Percentiles rank a stretch among this genome's conserved stretches.
Conservation (phyloP, 2,113 vertebrate genomes). For the Planiliza haematocheilus region DNA sequence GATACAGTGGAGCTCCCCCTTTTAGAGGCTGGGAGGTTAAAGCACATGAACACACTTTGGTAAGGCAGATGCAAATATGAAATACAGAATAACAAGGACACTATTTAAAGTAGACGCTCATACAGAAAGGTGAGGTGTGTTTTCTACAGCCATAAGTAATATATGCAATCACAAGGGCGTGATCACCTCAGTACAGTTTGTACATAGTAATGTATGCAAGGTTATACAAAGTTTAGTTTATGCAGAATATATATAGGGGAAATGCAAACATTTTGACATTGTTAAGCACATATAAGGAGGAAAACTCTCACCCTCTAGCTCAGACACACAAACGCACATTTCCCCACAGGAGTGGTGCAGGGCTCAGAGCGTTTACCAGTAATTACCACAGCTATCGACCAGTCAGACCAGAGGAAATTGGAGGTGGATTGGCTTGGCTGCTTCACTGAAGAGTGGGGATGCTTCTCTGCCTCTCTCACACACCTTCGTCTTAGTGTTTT, state of each 20-base stretch:
- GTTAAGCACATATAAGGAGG: conserved; percentile 15
- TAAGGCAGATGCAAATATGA: conserved; percentile 7
- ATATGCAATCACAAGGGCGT: conserved; percentile 10
- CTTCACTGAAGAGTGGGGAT: conserved; percentile 63
- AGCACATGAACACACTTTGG: conserved; percentile 3
- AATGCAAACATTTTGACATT: conserved; percentile 21
- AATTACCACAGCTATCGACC: conserved; percentile 80
- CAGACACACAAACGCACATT: conserved; percentile 53
- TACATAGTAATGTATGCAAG: conserved; percentile 11
- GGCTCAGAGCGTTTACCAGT: conserved; percentile 74
- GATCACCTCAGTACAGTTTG: conserved; percentile 2
- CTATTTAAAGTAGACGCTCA: conserved; percentile 2
- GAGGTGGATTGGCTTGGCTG: conserved; percentile 76
- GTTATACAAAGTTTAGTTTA: conserved; percentile 27
- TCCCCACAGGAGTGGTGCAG: conserved; percentile 54
- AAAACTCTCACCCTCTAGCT: conserved; percentile 27
- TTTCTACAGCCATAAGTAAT: conserved; percentile 5
- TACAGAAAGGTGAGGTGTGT: background rate
- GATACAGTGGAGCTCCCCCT: conserved; percentile 52
- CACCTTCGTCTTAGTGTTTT: conserved; percentile 34
- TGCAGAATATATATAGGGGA: conserved; percentile 1
- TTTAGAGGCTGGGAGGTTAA: conserved; percentile 47
- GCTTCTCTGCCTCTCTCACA: conserved; percentile 51
- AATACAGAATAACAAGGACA: conserved; percentile 12
- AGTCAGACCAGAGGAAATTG: conserved; percentile 79